Evolutionary conservation across 1,140 invertebrate species (phyloP).

Genomic region (Scaptomyza montana): DNA sequence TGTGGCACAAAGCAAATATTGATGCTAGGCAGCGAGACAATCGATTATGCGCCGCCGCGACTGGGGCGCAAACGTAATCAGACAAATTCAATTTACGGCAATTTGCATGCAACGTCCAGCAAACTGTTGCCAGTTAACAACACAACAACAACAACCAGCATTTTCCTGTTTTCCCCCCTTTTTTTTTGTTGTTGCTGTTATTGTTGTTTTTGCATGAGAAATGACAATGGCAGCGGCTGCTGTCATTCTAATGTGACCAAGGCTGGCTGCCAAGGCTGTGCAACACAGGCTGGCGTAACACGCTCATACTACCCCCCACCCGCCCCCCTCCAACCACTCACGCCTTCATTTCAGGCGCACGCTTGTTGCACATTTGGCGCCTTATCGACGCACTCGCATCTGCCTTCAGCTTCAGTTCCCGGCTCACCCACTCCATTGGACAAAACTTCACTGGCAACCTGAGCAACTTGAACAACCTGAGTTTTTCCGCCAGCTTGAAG

Average conservation of each 20-base stretch:
- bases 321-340: background rate
- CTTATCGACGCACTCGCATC: constrained; percentile 71
- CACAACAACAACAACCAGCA: constrained; percentile 6
- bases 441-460: constrained; percentile 23
- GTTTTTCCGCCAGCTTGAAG: constrained; percentile 34
- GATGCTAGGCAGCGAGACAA: constrained; percentile 62
- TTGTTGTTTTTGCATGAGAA: constrained; percentile 58
- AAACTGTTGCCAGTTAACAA: constrained; percentile 13
- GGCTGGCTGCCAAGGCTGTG: constrained; percentile 67
- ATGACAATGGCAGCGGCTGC: constrained; percentile 72
- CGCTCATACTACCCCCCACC: background rate
- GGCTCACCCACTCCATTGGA: constrained; percentile 42
- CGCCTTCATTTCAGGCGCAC: constrained; percentile 45
- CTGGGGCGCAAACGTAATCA: constrained; percentile 74
- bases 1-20: constrained; percentile 67
- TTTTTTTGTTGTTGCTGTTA: constrained; percentile 15
- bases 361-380: constrained; percentile 76
- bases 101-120: constrained; percentile 66
- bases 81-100: constrained; percentile 82
- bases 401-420: constrained; percentile 30
- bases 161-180: background rate
- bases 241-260: constrained; percentile 75
- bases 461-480: constrained; percentile 30
- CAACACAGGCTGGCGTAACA: constrained; percentile 27
- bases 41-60: constrained; percentile 57